A percentile compares a stretch with the other conserved stretches of the same genome.
Conservation (phyloP, 2,113 vertebrate genomes). For the Orthonyx spaldingii region DNA sequence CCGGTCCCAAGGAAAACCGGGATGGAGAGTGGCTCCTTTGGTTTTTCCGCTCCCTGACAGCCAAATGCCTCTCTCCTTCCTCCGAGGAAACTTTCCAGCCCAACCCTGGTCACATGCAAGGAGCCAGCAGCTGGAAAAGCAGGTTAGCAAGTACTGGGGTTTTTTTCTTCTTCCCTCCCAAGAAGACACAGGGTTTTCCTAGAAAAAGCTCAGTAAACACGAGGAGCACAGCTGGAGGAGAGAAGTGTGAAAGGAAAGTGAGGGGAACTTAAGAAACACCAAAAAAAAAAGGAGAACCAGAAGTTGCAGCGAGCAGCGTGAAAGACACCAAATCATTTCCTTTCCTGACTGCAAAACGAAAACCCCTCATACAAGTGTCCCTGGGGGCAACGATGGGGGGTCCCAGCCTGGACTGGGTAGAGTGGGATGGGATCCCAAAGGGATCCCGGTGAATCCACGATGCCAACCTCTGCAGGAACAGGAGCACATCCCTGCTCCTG, state of each 20-base stretch:
- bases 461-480: not conserved
- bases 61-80: not conserved
- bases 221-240: rapidly evolving
- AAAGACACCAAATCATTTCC: not conserved
- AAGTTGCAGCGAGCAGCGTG: not conserved
- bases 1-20: rapidly evolving
- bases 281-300: not conserved
- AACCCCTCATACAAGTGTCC: rapidly evolving
- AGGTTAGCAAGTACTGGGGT: not conserved
- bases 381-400: rapidly evolving
- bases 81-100: not conserved
- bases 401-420: not conserved
- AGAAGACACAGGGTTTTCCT: not conserved
- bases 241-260: not conserved
- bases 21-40: not conserved
- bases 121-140: not conserved
- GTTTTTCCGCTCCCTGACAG: not conserved
- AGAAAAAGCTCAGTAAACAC: not conserved
- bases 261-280: not conserved
- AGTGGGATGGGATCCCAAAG: not conserved
- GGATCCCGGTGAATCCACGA: not conserved
- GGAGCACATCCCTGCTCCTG: not conserved
- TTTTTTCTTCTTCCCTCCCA: not conserved
- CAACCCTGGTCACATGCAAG: not conserved
- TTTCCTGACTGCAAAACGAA: not conserved